Conservation (phyloP, 2,113 vertebrate genomes). For the Nasalis larvatus region DNA sequence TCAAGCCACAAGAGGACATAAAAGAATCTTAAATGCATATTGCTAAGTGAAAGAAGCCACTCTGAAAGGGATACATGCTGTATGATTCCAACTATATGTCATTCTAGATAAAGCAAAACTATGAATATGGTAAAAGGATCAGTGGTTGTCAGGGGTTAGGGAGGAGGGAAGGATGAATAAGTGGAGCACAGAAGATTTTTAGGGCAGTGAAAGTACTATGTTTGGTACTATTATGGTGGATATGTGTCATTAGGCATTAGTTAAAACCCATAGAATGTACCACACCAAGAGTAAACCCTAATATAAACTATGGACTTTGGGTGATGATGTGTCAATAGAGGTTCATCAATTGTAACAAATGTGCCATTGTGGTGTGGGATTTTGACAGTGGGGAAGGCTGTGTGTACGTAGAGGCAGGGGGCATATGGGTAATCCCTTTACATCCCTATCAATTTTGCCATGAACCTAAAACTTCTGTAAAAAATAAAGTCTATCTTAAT, state of each 20-base stretch:
- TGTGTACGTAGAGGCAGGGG: background rate
- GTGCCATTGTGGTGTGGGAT: background rate
- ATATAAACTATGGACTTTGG: background rate
- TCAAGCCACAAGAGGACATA: background rate
- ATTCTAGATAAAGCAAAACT: background rate
- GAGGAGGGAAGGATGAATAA: background rate
- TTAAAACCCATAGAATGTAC: background rate
- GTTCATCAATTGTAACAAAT: background rate
- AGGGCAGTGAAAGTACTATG: background rate
- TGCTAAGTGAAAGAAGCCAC: background rate
- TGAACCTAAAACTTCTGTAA: slow-evolving; percentile 12
- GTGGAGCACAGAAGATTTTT: background rate
- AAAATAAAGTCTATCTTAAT: slow-evolving; percentile 12
- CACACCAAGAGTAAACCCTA: background rate
- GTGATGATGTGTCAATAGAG: background rate
- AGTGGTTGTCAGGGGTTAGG: background rate
- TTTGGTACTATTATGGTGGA: background rate
- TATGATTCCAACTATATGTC: background rate
- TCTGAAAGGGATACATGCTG: background rate
- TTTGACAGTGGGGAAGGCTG: background rate
- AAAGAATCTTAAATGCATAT: background rate
- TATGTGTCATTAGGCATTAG: background rate
- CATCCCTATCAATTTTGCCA: background rate
- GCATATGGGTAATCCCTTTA: background rate
- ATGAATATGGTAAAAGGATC: background rate